Conservation (phyloP, 2,797 vertebrate genomes). For the Cryptoblepharus egeriae region DNA sequence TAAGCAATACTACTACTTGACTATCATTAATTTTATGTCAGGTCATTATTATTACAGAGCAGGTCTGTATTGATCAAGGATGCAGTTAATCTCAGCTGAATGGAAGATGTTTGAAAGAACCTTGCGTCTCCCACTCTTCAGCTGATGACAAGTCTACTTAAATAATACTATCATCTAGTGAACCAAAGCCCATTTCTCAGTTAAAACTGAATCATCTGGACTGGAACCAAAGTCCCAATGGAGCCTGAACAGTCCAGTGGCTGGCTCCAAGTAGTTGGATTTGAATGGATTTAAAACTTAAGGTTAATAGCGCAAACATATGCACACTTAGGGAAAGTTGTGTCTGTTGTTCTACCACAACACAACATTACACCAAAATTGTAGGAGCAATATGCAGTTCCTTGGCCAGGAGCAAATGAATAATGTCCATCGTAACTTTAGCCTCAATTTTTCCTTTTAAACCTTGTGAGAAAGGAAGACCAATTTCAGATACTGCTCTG, state of each 20-base stretch:
- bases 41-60: not conserved
- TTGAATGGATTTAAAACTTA: not conserved
- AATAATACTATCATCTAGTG: slow-evolving; percentile 4
- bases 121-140: slow-evolving; percentile 7
- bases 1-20: not conserved
- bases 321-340: not conserved
- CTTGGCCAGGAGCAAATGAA: not conserved
- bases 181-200: not conserved
- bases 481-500: no score
- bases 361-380: not conserved
- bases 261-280: not conserved
- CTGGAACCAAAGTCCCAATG: not conserved
- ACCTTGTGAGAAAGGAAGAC: no score
- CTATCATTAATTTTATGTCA: not conserved
- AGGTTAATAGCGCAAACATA: not conserved
- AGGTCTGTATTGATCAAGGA: not conserved
- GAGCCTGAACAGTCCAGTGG: not conserved
- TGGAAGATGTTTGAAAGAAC: not conserved
- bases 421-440: not conserved
- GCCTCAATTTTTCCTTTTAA: not conserved
- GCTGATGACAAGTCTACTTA: slow-evolving; percentile 20
- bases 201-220: not conserved
- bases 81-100: not conserved
- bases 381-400: slow-evolving; percentile 4
- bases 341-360: not conserved